Evolutionary conservation across 1,140 invertebrate genomes (phyloP).

Genomic region (Ylistrum balloti): DNA sequence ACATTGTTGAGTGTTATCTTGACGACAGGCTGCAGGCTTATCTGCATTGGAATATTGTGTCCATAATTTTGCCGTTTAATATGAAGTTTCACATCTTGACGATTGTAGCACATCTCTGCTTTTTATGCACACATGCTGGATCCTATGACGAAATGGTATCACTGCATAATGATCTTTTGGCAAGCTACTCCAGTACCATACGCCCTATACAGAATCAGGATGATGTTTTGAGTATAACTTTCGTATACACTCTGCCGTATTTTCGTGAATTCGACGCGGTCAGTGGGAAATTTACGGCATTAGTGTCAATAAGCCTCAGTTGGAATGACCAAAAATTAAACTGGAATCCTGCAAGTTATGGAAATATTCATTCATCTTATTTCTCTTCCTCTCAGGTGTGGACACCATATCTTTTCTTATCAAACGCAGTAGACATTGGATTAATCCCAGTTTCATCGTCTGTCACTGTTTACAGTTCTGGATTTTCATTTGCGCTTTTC

Average conservation of each 20-base stretch:
- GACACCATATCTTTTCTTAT: constrained; percentile 2
- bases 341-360: constrained; percentile 44
- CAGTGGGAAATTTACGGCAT: not conserved
- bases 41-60: too few species aligned
- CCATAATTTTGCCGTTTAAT: too few species aligned
- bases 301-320: not conserved
- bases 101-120: too few species aligned
- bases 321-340: constrained; percentile 42
- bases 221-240: not conserved
- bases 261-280: constrained; percentile 34
- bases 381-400: not conserved
- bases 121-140: not conserved
- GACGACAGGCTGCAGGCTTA: too few species aligned
- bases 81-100: too few species aligned
- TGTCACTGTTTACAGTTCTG: not conserved
- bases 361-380: not conserved
- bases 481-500: not conserved
- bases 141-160: constrained; percentile 5
- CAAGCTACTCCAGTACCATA: not conserved
- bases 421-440: not conserved
- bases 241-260: not conserved
- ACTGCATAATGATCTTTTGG: not conserved
- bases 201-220: constrained; percentile 36
- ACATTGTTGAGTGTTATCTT: too few species aligned
- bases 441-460: not conserved